These are phyloP conservation scores for Paguma larvata DNA, from an alignment of 2,797 vertebrate genomes.

Conservation along the genomic window DNA sequence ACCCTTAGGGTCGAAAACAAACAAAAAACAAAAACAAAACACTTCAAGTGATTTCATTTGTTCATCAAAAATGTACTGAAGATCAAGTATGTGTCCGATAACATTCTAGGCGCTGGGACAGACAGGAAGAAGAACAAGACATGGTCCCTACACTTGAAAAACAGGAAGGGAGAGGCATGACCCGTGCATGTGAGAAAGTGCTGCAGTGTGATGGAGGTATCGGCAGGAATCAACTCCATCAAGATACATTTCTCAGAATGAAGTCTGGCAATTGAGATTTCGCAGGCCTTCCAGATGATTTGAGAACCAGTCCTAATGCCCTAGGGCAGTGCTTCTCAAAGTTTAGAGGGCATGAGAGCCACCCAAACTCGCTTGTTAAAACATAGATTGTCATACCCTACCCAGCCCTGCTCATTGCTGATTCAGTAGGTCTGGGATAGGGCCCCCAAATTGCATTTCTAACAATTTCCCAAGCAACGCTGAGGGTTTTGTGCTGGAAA, in stretches of 20 bases:
- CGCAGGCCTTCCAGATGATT: background rate
- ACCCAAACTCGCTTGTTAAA: background rate
- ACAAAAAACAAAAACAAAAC: background rate
- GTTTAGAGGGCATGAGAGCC: background rate
- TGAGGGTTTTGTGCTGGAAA: background rate
- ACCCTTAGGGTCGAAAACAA: background rate
- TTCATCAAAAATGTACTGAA: background rate
- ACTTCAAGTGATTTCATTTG: background rate
- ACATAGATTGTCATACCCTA: no score
- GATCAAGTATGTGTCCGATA: background rate
- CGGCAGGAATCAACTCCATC: background rate
- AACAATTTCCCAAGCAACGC: background rate
- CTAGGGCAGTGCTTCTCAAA: background rate
- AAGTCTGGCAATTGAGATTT: background rate
- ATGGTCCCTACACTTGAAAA: rapidly evolving
- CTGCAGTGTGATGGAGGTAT: background rate
- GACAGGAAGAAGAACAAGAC: background rate
- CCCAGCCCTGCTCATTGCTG: background rate
- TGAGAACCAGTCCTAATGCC: background rate
- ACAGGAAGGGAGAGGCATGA: background rate
- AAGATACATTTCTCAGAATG: background rate
- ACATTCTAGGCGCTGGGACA: background rate
- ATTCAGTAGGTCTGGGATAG: background rate
- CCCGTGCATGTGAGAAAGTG: background rate
- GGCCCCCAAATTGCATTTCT: background rate